Percentiles rank a stretch among this genome's conserved stretches.
phyloP scores from a whole-genome alignment of 2,113 vertebrate species.

The Cyrtonyx montezumae region DNA sequence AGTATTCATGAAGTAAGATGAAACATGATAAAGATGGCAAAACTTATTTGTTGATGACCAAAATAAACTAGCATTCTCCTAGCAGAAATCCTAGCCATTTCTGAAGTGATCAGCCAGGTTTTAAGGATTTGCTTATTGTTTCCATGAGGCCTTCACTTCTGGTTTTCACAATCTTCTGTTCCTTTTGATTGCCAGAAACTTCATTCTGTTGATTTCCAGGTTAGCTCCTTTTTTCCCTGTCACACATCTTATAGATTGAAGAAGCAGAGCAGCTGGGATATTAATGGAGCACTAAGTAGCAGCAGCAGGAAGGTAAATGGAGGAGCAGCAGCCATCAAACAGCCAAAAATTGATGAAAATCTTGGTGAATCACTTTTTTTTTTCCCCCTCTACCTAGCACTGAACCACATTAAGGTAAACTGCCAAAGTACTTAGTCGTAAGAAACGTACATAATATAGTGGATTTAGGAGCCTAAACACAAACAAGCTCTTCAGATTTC shows the following conservation, averaged over 20 bases:
- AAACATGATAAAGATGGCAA: neutral
- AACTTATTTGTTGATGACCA: rapidly evolving
- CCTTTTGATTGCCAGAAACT: neutral
- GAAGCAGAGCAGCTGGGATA: neutral
- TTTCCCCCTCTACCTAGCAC: neutral
- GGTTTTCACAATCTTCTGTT: neutral
- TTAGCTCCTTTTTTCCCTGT: neutral
- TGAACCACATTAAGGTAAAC: neutral
- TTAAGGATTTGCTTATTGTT: neutral
- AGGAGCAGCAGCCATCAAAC: neutral
- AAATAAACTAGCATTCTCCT: neutral
- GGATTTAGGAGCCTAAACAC: neutral
- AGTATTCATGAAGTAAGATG: neutral
- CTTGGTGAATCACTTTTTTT: neutral
- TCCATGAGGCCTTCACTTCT: neutral
- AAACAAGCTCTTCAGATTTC: neutral
- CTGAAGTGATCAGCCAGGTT: neutral
- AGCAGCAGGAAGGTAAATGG: neutral
- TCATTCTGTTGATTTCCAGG: neutral
- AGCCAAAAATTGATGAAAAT: neutral
- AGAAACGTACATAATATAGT: neutral
- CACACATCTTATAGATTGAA: neutral
- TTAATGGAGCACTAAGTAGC: neutral
- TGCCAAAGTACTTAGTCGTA: neutral
- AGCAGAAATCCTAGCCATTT: neutral